These are phyloP conservation scores for Nasonia oneida DNA, from an alignment of 2,888 invertebrate species.

Conservation along the genomic window DNA sequence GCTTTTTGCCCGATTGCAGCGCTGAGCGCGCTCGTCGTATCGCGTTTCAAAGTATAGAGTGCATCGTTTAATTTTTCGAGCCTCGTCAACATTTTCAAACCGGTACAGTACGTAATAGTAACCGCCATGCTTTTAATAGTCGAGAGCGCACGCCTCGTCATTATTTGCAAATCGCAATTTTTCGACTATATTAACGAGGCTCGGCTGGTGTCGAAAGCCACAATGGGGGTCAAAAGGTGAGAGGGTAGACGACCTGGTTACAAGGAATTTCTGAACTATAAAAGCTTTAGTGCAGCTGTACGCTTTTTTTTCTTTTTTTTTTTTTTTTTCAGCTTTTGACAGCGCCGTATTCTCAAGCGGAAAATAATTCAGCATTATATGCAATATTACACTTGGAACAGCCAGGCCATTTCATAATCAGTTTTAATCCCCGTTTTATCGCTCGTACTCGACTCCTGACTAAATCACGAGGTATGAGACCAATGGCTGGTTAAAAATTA, in stretches of 20 bases:
- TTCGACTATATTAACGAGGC: background rate
- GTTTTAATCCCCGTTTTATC: background rate
- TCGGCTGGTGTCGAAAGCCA: constrained; percentile 35
- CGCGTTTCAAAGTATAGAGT: no score
- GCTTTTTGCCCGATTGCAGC: background rate
- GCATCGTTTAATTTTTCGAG: no score
- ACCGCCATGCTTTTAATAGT: background rate
- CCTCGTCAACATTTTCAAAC: background rate
- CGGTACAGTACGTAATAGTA: background rate
- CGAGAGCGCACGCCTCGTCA: background rate
- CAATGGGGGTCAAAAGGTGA: constrained; percentile 63
- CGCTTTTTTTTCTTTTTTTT: background rate
- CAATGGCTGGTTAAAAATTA: background rate
- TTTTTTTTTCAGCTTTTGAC: background rate
- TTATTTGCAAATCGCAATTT: background rate
- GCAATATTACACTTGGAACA: background rate
- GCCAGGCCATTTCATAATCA: background rate
- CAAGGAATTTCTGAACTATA: constrained; percentile 26
- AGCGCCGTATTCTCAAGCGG: background rate
- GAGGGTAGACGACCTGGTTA: constrained; percentile 55
- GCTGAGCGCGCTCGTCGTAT: background rate
- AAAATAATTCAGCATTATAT: background rate
- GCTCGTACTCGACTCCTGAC: background rate
- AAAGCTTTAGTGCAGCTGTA: background rate
- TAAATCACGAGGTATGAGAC: background rate